Base-by-base conservation (phyloP, 2,797 vertebrate genomes). In the Hoplostethus atlanticus region DNA sequence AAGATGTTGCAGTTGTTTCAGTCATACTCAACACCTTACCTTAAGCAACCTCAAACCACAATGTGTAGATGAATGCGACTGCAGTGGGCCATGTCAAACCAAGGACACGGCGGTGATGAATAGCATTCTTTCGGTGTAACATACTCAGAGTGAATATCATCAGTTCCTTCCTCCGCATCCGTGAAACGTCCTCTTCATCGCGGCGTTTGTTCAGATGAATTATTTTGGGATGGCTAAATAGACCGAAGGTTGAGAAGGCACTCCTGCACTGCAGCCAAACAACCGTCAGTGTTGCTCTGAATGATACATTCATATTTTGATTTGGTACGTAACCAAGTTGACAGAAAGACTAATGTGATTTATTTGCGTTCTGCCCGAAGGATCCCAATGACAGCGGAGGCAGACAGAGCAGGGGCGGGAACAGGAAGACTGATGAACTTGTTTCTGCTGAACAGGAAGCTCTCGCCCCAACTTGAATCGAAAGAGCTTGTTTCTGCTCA, bases 321-420 rank as follows among this genome's bases (percentile, higher is more conserved):
- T 78, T 76, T 74, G 76, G 72, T 72, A 64, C 17, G n/a, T 53
- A 71, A 63, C 66, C 69, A 46, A 68, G 71, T 73, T 69, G 87
- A 91, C 87, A 88, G 79, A 86, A 83, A 84, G 60, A 73, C 76
- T 77, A 81, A 89, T 87, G 75, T 86, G 84, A 90, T 89, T 84
- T 81, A 88, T 86, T 83, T 65, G 56, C 38, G 80, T 82, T 93
- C 74, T 82, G 78, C 81, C 57, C 74, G 67, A 76, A 77, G 46
- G 77, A 84, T 61, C 66, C 57, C 69, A 9, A 62, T 71, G 86
- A 86, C 85, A 78, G 81, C 61, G 64, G 59, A 64, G 77, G 68
- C 38, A 68, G 69, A 71, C 70, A 9, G 15, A 38, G 16, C 31
- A 5, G 34, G 54, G 21, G 4, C 21, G 21, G 9, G 30, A 42